Conservation (phyloP, 2,113 vertebrate species). For the Eidolon helvum region DNA sequence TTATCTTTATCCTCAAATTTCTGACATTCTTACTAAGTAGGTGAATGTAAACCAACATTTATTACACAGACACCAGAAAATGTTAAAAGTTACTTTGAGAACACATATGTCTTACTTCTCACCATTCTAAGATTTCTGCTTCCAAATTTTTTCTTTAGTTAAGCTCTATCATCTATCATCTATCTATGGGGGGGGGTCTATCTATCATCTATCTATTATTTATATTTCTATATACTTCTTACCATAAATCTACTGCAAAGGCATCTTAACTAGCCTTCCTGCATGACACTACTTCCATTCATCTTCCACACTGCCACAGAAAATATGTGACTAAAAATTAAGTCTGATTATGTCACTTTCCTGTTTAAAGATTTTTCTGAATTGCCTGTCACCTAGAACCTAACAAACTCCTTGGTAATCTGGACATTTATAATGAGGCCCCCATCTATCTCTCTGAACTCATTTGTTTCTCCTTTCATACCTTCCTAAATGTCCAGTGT, state of each 20-base stretch:
- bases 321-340: not conserved
- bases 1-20: not conserved
- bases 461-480: not conserved
- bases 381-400: not conserved
- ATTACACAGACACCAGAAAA: not conserved
- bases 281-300: not conserved
- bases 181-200: no score
- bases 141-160: not conserved
- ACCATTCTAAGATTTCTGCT: not conserved
- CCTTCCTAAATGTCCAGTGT: not conserved
- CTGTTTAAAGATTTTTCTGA: not conserved
- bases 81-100: not conserved
- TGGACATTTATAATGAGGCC: not conserved
- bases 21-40: not conserved
- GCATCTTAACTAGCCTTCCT: not conserved
- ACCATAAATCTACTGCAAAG: not conserved
- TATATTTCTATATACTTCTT: not conserved
- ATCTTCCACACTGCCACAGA: not conserved
- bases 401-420: not conserved
- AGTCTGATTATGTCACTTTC: not conserved
- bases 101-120: not conserved
- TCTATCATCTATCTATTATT: not conserved
- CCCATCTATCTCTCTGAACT: not conserved
- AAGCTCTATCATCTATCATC: not conserved
- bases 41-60: not conserved